Evolutionary conservation across 2,113 vertebrate genomes (phyloP).

Genomic region (Talpa occidentalis): DNA sequence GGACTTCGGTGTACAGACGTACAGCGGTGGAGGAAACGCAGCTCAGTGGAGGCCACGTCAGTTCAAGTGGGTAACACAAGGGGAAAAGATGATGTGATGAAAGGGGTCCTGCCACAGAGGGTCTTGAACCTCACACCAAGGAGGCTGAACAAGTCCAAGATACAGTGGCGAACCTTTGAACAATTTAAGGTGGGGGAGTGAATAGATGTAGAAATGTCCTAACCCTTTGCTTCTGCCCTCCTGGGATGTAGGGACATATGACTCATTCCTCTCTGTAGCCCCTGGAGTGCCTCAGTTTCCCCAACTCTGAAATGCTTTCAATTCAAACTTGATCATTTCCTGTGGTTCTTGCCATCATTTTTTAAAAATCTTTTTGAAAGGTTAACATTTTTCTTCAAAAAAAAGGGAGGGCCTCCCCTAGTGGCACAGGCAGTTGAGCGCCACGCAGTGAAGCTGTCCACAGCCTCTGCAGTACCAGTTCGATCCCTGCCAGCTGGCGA

Average conservation of each 20-base stretch:
- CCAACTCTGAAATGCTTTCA: slow-evolving; percentile 11
- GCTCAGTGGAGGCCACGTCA: not conserved
- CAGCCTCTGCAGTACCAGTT: no score
- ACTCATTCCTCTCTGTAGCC: not conserved
- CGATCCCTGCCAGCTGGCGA: no score
- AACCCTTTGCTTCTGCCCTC: not conserved
- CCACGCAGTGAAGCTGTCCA: no score
- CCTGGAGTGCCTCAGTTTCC: slow-evolving; percentile 41
- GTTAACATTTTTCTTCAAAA: slow-evolving; percentile 19
- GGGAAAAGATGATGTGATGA: not conserved
- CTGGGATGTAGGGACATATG: not conserved
- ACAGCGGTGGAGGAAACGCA: not conserved
- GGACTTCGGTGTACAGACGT: not conserved
- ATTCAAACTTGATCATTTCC: not conserved
- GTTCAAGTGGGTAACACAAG: not conserved
- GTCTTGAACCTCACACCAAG: not conserved
- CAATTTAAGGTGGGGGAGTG: not conserved
- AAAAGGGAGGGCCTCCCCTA: no score
- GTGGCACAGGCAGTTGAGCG: no score
- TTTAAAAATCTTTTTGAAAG: not conserved
- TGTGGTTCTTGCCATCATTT: not conserved
- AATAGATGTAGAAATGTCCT: not conserved
- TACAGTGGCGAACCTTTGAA: not conserved
- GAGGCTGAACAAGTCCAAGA: not conserved
- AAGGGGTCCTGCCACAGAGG: not conserved